Conservation (phyloP, 2,113 vertebrate genomes). For the Neolamprologus sp. region DNA sequence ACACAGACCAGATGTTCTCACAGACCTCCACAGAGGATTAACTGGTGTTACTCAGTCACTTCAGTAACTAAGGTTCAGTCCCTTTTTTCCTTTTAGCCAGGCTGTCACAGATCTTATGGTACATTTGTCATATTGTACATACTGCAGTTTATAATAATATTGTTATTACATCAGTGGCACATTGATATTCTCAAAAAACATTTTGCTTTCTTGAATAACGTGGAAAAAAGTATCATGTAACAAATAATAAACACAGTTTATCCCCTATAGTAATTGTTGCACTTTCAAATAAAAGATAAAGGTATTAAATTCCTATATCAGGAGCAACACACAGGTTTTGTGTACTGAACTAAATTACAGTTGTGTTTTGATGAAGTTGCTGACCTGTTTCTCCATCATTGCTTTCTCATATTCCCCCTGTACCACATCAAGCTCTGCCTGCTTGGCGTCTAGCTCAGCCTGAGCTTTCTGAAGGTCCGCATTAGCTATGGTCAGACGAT, state of each 20-base stretch:
- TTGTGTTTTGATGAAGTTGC: not conserved
- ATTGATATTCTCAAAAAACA: not conserved
- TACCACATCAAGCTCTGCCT: slow-evolving; percentile 59
- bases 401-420: slow-evolving; percentile 55
- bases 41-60: not conserved
- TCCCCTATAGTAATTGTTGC: not conserved
- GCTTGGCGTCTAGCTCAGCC: slow-evolving; percentile 59
- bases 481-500: slow-evolving; percentile 47
- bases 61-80: not conserved
- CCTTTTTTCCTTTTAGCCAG: not conserved
- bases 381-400: slow-evolving; percentile 61
- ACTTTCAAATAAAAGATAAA: not conserved
- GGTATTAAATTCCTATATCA: not conserved
- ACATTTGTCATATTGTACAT: not conserved
- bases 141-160: not conserved
- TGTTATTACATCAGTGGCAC: not conserved
- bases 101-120: not conserved
- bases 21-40: not conserved
- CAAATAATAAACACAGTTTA: not conserved
- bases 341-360: not conserved
- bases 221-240: not conserved
- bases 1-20: not conserved
- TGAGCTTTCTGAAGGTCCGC: slow-evolving; percentile 54
- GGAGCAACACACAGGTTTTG: not conserved
- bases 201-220: not conserved